Evolutionary conservation across 2,797 vertebrate species (phyloP), one percentile per base, ranked within the genome.

Genomic region (Myripristis murdjan): DNA sequence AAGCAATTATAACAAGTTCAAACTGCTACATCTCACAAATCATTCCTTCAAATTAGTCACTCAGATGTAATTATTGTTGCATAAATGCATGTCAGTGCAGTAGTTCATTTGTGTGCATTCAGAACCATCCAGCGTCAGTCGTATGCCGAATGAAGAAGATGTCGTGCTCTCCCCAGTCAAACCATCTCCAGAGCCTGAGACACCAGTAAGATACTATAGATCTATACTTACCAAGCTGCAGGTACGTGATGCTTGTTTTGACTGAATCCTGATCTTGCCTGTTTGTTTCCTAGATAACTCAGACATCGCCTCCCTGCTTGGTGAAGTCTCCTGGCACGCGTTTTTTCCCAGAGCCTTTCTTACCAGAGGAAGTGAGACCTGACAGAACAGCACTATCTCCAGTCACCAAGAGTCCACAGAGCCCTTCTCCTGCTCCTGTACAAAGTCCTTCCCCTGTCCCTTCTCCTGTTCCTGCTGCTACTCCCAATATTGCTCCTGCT

Each of bases 291-390:
- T 62, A 95, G 93, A 57, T 60, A 1, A 72, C 43, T 71, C 64
- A 44, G 4, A 37, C 48, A 15, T 76, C 83, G 72, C 75, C 83
- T 31, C 51, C 75, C 11, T 66, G 66, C 37, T 70, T 77, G 22
- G 46, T 88, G 23, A 94, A 87, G 73, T 93, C 96, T 57, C 93
- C 96, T 0, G 81, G 90, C 16, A n/a, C 69, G 6, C 90, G 49
- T 48, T 95, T 97, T 79, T 97, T 97, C 83, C 86, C 94, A 4
- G 95, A 96, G 14, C 96, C 93, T 1, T 93, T 93, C 64, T 1
- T 95, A 60, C 83, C 88, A 16, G 93, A 93, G 65, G 90, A 89
- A 39, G 47, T 5, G 0, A 78, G 72, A 60, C 53, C 70, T 1
- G 74, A 87, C 55, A 70, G 35, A 39, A 53, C 60, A 0, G 6